These are phyloP conservation scores for Bedellia somnulentella DNA, from an alignment of 2,888 invertebrate genomes.

Conservation along the genomic window DNA sequence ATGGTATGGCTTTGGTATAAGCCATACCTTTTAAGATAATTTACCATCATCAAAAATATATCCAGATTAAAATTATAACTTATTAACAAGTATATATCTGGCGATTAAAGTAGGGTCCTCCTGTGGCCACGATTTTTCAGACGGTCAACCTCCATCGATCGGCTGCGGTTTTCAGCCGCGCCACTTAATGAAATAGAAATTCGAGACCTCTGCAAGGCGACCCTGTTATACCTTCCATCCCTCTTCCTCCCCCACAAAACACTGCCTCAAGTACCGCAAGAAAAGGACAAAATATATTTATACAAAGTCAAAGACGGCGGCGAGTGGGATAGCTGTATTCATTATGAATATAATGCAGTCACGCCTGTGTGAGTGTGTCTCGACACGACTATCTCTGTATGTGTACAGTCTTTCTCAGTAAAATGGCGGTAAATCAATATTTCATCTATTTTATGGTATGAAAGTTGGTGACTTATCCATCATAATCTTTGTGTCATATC, in stretches of 20 bases:
- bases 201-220: slow-evolving; percentile 56
- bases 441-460: slow-evolving; percentile 32
- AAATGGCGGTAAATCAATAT: slow-evolving; percentile 47
- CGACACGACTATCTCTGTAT: slow-evolving; percentile 31
- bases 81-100: no score
- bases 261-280: slow-evolving; percentile 35
- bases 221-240: slow-evolving; percentile 48
- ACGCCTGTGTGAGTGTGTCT: slow-evolving; percentile 50
- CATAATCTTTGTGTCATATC: no score
- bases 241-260: slow-evolving; percentile 32
- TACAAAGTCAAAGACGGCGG: slow-evolving; percentile 58
- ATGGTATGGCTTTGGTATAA: no score
- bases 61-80: no score
- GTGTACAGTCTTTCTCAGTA: slow-evolving; percentile 36
- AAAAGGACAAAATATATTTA: slow-evolving; percentile 55
- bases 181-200: slow-evolving; percentile 60
- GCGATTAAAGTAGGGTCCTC: no score
- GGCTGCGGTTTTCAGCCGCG: slow-evolving; percentile 47
- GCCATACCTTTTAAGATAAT: no score
- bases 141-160: no score
- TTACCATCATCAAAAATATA: no score
- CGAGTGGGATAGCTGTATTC: slow-evolving; percentile 60
- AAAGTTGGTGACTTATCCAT: no score
- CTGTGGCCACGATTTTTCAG: no score
- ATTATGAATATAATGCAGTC: slow-evolving; percentile 61